A percentile compares a stretch with the other conserved stretches of the same genome.
These are phyloP conservation scores for Drosophila mercatorum DNA, from an alignment of 2,888 invertebrate genomes.

Conservation along the genomic window DNA sequence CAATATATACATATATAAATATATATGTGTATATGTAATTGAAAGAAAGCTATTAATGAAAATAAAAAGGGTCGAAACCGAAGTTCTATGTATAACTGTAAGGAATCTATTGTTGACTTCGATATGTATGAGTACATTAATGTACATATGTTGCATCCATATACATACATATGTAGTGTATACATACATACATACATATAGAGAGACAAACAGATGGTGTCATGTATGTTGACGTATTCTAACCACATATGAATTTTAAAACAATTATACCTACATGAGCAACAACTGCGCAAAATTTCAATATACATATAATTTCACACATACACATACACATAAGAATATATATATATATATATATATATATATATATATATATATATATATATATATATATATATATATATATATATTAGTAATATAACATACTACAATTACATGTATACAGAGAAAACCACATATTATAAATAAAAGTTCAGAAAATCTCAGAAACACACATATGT, in stretches of 20 bases:
- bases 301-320: slow-evolving; percentile 54
- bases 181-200: slow-evolving; percentile 3
- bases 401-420: slow-evolving; percentile 41
- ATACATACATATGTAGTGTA: neutral
- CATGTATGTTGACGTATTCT: slow-evolving; percentile 56
- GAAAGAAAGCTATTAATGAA: slow-evolving; percentile 9
- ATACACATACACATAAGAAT: neutral
- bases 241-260: slow-evolving; percentile 50
- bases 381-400: slow-evolving; percentile 34
- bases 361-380: slow-evolving; percentile 38
- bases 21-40: slow-evolving; percentile 42
- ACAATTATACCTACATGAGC: slow-evolving; percentile 23
- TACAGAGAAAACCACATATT: slow-evolving; percentile 69
- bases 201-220: slow-evolving; percentile 28
- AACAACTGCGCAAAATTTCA: slow-evolving; percentile 40
- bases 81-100: slow-evolving; percentile 35
- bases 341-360: slow-evolving; percentile 32
- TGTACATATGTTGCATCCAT: slow-evolving; percentile 11
- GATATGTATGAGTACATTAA: slow-evolving; percentile 14
- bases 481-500: slow-evolving; percentile 18
- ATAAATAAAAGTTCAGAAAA: slow-evolving; percentile 73
- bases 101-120: slow-evolving; percentile 15
- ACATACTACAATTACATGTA: slow-evolving; percentile 73
- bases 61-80: slow-evolving; percentile 14
- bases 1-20: slow-evolving; percentile 36